Evolutionary conservation across 2,113 vertebrate species (phyloP).

Genomic region (Lepus timidus): DNA sequence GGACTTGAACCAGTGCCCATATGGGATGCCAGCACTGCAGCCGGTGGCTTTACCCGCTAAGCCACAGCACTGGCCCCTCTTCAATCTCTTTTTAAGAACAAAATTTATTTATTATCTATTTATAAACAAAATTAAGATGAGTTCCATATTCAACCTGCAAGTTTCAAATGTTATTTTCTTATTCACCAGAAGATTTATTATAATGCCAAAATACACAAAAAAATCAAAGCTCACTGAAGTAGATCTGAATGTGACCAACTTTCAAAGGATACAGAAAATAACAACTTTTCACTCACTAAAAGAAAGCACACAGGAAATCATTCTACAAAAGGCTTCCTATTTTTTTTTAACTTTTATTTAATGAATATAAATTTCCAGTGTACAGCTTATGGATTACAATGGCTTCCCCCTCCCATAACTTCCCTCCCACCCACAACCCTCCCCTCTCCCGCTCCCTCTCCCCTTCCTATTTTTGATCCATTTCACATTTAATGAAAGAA

Average conservation of each 20-base stretch:
- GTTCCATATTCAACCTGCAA: conserved; percentile 5
- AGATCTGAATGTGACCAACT: conserved; percentile 67
- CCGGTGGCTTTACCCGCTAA: no score
- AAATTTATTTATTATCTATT: conserved; percentile 51
- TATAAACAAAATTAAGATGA: not conserved
- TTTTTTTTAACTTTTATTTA: no score
- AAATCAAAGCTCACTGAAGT: conserved; percentile 64
- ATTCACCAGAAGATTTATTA: conserved; percentile 33
- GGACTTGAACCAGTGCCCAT: no score
- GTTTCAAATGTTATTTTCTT: conserved; percentile 14
- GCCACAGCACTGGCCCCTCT: no score
- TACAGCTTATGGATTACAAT: no score
- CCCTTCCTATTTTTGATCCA: conserved; percentile 66
- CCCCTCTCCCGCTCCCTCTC: no score
- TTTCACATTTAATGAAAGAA: conserved; percentile 66
- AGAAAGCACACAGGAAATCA: conserved; percentile 72
- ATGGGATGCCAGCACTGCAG: no score
- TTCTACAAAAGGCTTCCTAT: conserved; percentile 70
- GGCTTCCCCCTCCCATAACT: no score
- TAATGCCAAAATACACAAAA: conserved; percentile 55
- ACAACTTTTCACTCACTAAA: conserved; percentile 68
- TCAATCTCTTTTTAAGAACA: not conserved
- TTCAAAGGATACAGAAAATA: conserved; percentile 65
- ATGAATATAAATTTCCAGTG: no score
- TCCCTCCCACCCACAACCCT: no score